A percentile compares a stretch with the other conserved stretches of the same genome.
Evolutionary conservation across 2,113 vertebrate species (phyloP).

Genomic region (Oplegnathus fasciatus): DNA sequence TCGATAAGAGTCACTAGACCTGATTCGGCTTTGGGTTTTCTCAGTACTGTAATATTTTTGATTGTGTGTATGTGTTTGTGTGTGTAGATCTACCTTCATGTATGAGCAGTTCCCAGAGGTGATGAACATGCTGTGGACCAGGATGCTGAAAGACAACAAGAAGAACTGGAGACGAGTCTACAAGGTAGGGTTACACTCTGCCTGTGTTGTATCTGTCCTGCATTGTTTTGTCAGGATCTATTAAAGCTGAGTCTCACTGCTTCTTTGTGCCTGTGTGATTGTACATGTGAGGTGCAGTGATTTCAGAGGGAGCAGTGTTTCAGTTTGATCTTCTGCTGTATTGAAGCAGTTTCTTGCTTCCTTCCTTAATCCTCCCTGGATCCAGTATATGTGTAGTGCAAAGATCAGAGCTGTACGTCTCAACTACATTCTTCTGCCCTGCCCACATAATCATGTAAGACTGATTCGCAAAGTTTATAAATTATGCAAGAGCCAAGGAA

Average conservation of each 20-base stretch:
- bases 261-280: neutral
- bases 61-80: slow-evolving; percentile 4
- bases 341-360: neutral
- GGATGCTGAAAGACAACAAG: slow-evolving; percentile 99
- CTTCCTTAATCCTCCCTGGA: neutral
- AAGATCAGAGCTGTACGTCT: neutral
- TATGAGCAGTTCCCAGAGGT: slow-evolving; percentile 99
- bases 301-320: neutral
- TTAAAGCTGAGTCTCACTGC: neutral
- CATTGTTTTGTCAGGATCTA: slow-evolving; percentile 1
- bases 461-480: neutral
- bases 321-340: neutral
- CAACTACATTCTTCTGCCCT: neutral
- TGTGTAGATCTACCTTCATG: slow-evolving; percentile 96
- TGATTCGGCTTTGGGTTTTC: neutral
- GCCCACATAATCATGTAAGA: neutral
- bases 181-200: slow-evolving; percentile 87
- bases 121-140: slow-evolving; percentile 99
- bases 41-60: neutral
- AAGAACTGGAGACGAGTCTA: slow-evolving; percentile 99
- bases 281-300: neutral
- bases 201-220: neutral
- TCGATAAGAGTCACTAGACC: neutral
- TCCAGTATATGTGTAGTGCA: neutral
- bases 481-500: neutral